Base-by-base conservation (phyloP, 1,140 invertebrate species). In the Drosophila santomea region DNA sequence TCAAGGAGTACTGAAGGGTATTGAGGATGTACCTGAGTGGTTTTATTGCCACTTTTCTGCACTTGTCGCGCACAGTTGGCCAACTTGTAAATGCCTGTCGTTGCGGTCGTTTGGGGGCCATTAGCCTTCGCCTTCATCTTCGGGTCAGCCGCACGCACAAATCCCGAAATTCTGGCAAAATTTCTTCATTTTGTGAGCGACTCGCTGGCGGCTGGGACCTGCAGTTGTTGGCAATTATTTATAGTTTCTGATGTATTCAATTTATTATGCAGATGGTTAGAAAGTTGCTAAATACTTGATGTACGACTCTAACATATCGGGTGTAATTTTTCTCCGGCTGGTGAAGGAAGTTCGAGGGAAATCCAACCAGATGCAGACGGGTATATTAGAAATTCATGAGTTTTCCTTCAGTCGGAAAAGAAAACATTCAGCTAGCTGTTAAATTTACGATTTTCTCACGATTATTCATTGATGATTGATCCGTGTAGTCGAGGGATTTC, bases 241-340 rank as follows among this genome's bases (percentile, higher is more conserved):
- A 89, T 89, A 89, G 84, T 90, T 80, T 80, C 62, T 89, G 84
- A 89, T 90, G 84, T 90, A 89, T 90, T 89, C 84, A 89, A 89
- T 89, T 89, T 89, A 90, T 89, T 89, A 89, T 84, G 80, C 85
- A 80, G 84, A 74, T 80, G 67, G 61, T 61, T 84, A 80, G 84
- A 89, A 89, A 85, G 85, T 89, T 67, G 84, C 80, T 84, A 89
- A 89, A 89, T 80, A 72, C 62, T 63, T 80, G 83, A 86, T 86
- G 80, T 74, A 89, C 68, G 79, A 69, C 83, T 88, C 68, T 62
- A 81, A 88, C 71, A 82, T 82, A 88, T 88, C 73, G 82, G 78
- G 64, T 78, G 71, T 76, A 82, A 86, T 85, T 66, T 68, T 68
- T 68, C 48, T 41, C 36, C n/a, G n/a, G 38, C 39, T 23, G 7